Evolutionary conservation across 2,888 invertebrate genomes (phyloP).

Genomic region (Dynastes hyllus): DNA sequence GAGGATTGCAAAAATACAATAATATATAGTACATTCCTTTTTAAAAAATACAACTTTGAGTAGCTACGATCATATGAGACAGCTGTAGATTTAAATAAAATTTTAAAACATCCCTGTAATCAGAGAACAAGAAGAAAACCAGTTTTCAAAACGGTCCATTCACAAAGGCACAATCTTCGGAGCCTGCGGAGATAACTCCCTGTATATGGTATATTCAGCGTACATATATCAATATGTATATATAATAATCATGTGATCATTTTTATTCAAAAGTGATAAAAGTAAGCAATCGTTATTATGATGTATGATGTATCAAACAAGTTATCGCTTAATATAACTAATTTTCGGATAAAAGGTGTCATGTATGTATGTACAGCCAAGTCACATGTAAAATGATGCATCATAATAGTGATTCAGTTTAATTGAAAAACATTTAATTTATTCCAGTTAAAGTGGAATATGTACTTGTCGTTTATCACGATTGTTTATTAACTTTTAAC

Average conservation of each 20-base stretch:
- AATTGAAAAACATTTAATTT: not conserved
- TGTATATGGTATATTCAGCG: too few relatives aligned
- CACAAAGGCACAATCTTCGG: too few relatives aligned
- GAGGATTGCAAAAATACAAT: too few relatives aligned
- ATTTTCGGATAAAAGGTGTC: not conserved
- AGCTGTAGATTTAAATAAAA: too few relatives aligned
- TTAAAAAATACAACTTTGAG: too few relatives aligned
- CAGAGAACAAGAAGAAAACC: too few relatives aligned
- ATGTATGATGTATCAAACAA: not conserved
- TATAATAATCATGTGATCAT: not conserved
- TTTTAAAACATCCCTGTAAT: too few relatives aligned
- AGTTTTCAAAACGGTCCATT: too few relatives aligned
- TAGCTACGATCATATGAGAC: too few relatives aligned
- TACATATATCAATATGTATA: too few relatives aligned
- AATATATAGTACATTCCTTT: too few relatives aligned
- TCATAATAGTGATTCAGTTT: slow-evolving; percentile 9
- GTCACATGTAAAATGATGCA: not conserved
- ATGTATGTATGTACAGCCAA: not conserved
- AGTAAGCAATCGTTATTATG: not conserved
- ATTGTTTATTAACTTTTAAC: not conserved
- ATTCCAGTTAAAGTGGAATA: not conserved
- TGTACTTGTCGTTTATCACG: not conserved
- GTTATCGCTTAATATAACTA: not conserved
- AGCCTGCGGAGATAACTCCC: too few relatives aligned
- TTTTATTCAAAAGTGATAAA: not conserved